Evolutionary conservation across 2,888 invertebrate genomes (phyloP).

Genomic region (Andrena bicolor): DNA sequence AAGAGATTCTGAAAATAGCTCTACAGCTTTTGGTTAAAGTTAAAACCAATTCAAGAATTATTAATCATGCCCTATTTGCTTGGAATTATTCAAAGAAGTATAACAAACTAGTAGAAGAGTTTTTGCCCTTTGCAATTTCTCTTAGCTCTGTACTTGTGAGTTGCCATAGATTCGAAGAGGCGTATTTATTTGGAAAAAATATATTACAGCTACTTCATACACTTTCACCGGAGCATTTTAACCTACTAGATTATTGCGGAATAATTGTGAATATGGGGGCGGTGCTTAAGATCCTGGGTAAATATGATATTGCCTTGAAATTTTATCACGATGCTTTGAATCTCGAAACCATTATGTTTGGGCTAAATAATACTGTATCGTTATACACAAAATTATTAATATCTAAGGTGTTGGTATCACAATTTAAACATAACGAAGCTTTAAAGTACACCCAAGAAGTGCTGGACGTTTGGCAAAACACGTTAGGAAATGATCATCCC

Average conservation of each 20-base stretch:
- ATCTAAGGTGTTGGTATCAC: no score
- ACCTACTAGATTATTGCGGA: fast-evolving
- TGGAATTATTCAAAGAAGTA: not conserved
- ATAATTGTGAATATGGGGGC: not conserved
- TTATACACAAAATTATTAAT: no score
- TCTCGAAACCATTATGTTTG: no score
- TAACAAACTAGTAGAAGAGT: not conserved
- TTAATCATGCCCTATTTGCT: not conserved
- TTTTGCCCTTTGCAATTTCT: not conserved
- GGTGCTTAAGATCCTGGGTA: not conserved
- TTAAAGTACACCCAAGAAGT: no score
- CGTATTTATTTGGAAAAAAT: not conserved
- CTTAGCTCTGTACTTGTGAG: fast-evolving
- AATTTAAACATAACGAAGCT: no score
- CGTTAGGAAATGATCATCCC: not conserved
- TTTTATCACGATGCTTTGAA: not conserved
- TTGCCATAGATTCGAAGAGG: not conserved
- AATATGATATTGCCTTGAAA: not conserved
- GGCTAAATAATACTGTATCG: not conserved
- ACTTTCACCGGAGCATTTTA: not conserved
- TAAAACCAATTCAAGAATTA: not conserved
- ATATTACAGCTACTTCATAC: not conserved
- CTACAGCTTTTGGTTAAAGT: not conserved
- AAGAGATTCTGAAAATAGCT: not conserved
- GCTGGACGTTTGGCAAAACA: not conserved